phyloP scores from a whole-genome alignment of 2,888 invertebrate genomes.

The Chymomyza caudatula region DNA sequence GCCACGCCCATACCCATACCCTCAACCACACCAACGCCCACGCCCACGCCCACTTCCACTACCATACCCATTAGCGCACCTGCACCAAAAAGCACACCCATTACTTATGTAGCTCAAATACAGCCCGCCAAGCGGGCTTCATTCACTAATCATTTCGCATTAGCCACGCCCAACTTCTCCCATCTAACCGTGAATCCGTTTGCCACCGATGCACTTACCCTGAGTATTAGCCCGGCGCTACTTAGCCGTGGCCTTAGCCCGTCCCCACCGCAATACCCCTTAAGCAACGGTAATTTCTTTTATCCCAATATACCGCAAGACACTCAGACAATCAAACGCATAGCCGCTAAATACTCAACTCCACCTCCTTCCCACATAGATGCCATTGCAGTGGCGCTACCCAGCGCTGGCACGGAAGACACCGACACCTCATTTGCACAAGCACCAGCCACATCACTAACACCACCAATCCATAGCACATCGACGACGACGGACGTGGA shows the following conservation, averaged over 20 bases:
- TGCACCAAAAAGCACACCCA: background rate
- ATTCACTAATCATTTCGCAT: background rate
- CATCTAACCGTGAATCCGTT: conserved; percentile 54
- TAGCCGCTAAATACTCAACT: conserved; percentile 68
- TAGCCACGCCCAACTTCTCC: conserved; percentile 45
- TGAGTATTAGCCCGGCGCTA: background rate
- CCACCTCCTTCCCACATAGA: conserved; percentile 75
- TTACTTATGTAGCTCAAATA: background rate
- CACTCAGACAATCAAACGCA: conserved; percentile 58
- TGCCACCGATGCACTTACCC: background rate
- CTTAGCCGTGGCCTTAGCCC: background rate
- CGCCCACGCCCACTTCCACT: background rate
- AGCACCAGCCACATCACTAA: conserved; percentile 60
- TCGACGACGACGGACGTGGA: conserved; percentile 56
- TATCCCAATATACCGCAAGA: conserved; percentile 60
- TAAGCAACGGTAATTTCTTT: conserved; percentile 53
- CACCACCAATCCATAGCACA: conserved; percentile 55
- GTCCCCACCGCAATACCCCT: conserved; percentile 19
- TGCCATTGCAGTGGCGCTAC: conserved; percentile 76
- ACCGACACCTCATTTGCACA: conserved; percentile 48
- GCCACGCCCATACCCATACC: background rate
- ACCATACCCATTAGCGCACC: background rate
- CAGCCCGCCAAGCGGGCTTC: conserved; percentile 39
- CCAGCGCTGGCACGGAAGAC: conserved; percentile 31
- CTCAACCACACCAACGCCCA: background rate